Base-by-base conservation (phyloP, 2,113 vertebrate genomes). In the Columbina picui region DNA sequence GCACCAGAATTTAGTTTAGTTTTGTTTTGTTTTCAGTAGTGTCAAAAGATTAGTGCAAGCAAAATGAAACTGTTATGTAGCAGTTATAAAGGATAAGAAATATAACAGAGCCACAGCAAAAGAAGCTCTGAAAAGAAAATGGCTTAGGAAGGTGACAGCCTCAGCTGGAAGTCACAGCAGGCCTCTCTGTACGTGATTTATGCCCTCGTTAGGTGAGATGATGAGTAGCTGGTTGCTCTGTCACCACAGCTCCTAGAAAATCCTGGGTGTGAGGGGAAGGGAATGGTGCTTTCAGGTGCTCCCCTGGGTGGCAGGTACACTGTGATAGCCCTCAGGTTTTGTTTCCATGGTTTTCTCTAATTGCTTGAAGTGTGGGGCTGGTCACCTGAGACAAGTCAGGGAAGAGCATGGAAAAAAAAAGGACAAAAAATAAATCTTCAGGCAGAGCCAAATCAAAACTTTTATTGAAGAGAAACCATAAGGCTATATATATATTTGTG, bases 161-260 rank as follows among this genome's bases (percentile, higher is more conserved):
- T 63, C 47, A 52, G 57, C 23, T 80, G 67, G 85, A 90, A 83
- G 30, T 76, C 22, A 7, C 10, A 30, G 55, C 39, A 83, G 43
- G 23, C 53, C 45, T 70, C 61, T 75, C 21, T 69, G 45, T 64
- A 59, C 25, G 9, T 84, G 71, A 88, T 86, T 50, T 80, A 25
- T 87, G 39, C 36, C 45, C 70, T 79, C n/a, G 15, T 70, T 74
- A 50, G 45, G 29, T 67, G 17, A 81, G 86, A 21, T 47, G 91
- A 56, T 36, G 53, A 61, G 73, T 78, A 70, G 65, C 50, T 80
- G 63, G 70, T 83, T 87, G 50, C 49, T 89, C 21, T 96, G 57
- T 91, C 85, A 80, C 41, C 39, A 53, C 57, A 50, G 53, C 59
- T 95, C 74, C 82, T 41, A n/a, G 57, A 73, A 81, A 53, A 52